phyloP scores from a whole-genome alignment of 2,113 vertebrate species.

The Sphyrna mokarran region DNA sequence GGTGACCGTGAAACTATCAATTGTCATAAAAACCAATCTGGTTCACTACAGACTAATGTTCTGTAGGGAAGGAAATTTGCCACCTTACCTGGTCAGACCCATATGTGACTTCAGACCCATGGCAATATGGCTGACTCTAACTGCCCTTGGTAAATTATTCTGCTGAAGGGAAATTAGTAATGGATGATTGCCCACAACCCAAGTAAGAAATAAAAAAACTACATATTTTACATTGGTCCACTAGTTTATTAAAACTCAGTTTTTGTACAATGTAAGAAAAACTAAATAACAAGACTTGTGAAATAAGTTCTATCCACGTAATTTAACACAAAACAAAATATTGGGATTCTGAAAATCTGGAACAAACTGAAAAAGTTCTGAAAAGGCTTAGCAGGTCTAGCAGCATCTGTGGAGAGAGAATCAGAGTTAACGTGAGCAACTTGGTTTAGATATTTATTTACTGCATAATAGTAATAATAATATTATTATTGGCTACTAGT shows the following conservation, averaged over 20 bases:
- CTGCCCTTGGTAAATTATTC: too few relatives aligned
- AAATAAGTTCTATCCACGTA: not conserved
- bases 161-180: too few relatives aligned
- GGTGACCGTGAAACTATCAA: too few relatives aligned
- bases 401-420: not conserved
- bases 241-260: slow-evolving; percentile 6
- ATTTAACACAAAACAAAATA: not conserved
- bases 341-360: not conserved
- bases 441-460: not conserved
- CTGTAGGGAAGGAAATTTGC: too few relatives aligned
- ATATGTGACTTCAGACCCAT: too few relatives aligned
- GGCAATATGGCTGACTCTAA: too few relatives aligned
- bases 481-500: not conserved
- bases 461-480: not conserved
- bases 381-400: too few relatives aligned
- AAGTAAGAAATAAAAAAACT: not conserved
- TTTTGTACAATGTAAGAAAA: not conserved
- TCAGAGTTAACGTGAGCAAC: not conserved
- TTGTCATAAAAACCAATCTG: too few relatives aligned
- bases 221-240: not conserved
- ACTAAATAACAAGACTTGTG: not conserved
- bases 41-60: too few relatives aligned
- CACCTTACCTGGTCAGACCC: too few relatives aligned
- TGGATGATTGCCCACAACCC: too few relatives aligned
- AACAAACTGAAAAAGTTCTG: not conserved